These are phyloP conservation scores for Bombylius major DNA, from an alignment of 2,888 invertebrate genomes.

Conservation along the genomic window DNA sequence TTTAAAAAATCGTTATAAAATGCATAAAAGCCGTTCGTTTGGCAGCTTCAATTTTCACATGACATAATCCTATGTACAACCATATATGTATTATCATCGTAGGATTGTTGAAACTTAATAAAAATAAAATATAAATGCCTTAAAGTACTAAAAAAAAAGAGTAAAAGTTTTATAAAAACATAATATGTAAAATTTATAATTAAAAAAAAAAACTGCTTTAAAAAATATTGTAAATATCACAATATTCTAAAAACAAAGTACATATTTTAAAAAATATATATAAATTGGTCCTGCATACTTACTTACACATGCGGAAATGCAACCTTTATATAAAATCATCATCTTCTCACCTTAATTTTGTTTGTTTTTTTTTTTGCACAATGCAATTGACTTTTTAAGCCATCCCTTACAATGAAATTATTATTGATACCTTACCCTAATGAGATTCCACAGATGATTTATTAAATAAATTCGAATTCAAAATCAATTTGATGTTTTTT, in stretches of 20 bases:
- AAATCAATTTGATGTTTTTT: too few species aligned
- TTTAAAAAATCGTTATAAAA: conserved; percentile 19
- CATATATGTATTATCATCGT: conserved; percentile 21
- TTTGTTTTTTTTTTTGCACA: too few species aligned
- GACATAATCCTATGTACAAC: conserved; percentile 22
- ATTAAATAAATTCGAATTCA: too few species aligned
- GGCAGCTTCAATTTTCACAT: conserved; percentile 17
- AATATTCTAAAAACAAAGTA: conserved; percentile 8
- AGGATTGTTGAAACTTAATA: too few species aligned
- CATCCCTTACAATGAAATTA: background rate
- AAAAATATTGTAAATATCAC: conserved; percentile 16
- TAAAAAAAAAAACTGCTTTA: background rate
- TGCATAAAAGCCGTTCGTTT: conserved; percentile 23
- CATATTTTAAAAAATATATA: background rate
- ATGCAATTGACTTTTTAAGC: background rate
- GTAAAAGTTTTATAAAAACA: conserved; percentile 4
- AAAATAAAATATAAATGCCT: too few species aligned
- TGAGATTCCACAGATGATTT: background rate
- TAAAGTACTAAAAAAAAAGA: background rate
- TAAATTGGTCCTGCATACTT: conserved; percentile 5
- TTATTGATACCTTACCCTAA: background rate
- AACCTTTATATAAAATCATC: background rate
- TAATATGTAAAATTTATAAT: background rate
- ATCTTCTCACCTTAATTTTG: too few species aligned
- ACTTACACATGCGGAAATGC: background rate